Evolutionary conservation across 2,888 invertebrate genomes (phyloP), one percentile per base, ranked within the genome.

Genomic region (Lycocerus yunnanus): DNA sequence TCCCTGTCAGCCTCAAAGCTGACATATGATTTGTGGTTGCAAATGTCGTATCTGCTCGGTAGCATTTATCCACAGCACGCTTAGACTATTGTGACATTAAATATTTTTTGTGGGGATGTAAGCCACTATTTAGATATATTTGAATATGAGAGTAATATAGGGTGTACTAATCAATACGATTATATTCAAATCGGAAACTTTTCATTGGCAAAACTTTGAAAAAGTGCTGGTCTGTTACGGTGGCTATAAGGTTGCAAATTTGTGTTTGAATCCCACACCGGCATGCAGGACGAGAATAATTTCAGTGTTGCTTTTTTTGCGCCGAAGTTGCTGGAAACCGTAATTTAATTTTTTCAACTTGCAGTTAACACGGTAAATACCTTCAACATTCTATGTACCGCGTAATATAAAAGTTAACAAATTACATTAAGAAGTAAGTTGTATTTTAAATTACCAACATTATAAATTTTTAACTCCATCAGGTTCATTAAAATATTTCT

Each of bases 1-100:
- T 78, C 78, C 75, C 81, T 83, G 83, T 83, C 83, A 81, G 80
- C 78, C 79, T 78, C 82, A 82, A 82, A 82, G 82, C 83, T 84
- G 84, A 84, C 85, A 81, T 84, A 84, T 85, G 85, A 85, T 85
- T 85, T 85, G 85, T 84, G 84, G 84, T 83, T 82, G 79, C 80
- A 81, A 83, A 83, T 82, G 82, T 82, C 83, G 75, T 77, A 76
- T 79, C 79, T 76, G 78, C 76, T 77, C 78, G 80, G 78, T 81
- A 83, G 82, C 83, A 82, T 83, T 84, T 83, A 83, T 83, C 82
- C 82, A 79, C 77, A 76, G 78, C 78, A 77, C 82, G 82, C 82
- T 82, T 82, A 83, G 82, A 82, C 83, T 82, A 83, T 84, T 83
- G 83, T 83, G 84, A 84, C 84, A 84, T 83, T 84, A 83, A 83